phyloP scores from a whole-genome alignment of 2,797 vertebrate species.

The Amazonetta brasiliensis region DNA sequence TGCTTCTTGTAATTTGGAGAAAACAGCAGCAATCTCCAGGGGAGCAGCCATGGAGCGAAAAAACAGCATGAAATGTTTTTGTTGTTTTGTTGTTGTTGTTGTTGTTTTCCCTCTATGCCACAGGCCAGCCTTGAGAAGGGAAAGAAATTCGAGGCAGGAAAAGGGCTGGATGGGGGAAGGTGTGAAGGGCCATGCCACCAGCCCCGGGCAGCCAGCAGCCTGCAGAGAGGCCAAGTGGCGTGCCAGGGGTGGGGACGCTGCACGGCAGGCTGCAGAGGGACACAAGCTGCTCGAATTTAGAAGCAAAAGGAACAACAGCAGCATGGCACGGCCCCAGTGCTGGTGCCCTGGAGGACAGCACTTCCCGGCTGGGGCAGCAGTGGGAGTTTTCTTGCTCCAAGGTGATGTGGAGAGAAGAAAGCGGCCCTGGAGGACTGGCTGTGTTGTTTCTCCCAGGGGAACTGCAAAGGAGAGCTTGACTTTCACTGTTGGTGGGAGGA shows the following conservation, averaged over 20 bases:
- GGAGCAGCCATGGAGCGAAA: not conserved
- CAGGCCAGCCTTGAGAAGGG: not conserved
- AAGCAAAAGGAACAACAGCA: not conserved
- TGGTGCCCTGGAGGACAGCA: not conserved
- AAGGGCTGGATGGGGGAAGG: not conserved
- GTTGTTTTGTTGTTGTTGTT: not conserved
- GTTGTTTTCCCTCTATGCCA: not conserved
- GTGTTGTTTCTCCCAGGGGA: fast-evolving
- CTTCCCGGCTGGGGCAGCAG: not conserved
- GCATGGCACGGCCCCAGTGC: fast-evolving
- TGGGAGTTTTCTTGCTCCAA: not conserved
- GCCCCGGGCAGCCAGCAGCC: not conserved
- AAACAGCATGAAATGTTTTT: not conserved
- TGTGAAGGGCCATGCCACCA: not conserved
- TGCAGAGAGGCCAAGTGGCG: not conserved
- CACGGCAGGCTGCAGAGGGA: not conserved
- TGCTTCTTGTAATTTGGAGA: not conserved
- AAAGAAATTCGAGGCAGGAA: not conserved
- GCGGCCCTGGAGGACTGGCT: not conserved
- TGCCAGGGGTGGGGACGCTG: not conserved
- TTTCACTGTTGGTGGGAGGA: not conserved
- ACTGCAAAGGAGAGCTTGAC: not conserved
- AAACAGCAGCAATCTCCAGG: conserved; percentile 2
- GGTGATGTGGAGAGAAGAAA: not conserved
- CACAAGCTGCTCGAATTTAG: not conserved